Evolutionary conservation across 2,888 invertebrate species (phyloP), one percentile per base, ranked within the genome.

Genomic region (Pimpla rufipes): DNA sequence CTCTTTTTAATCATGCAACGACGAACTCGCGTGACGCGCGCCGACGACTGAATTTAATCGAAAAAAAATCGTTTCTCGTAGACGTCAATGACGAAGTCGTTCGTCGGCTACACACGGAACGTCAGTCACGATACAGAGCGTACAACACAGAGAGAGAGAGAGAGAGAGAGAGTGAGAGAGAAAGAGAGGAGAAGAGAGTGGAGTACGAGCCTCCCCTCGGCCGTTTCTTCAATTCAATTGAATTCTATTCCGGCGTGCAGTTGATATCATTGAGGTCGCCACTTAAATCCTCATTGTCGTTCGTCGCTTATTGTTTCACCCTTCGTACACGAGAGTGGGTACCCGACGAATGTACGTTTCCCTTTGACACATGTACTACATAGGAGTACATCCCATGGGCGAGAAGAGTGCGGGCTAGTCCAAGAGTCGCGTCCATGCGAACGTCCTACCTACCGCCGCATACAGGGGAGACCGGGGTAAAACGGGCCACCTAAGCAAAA

Each of bases 221-320:
- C 90, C 88, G 91, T 92, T 92, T 91, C 92, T 92, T 92, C 92
- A 91, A 91, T 92, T 92, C 92, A 92, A 92, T 92, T 92, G 92
- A 92, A 93, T 92, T 92, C 92, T 93, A 93, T 93, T 93, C 91
- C 91, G 88, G 90, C 90, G 89, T 92, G 92, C 92, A 92, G 93
- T 92, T 93, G 92, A 92, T 92, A 93, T 92, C 93, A 92, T 93
- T 92, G 92, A 93, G 92, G 92, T 92, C 92, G 92, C 91, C 93
- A 92, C 92, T 92, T 92, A 92, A 93, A 92, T 92, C 91, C 91
- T 92, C 93, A 92, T 92, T 92, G 92, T 92, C 92, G 92, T 93
- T 89, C 90, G 91, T 92, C 92, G 92, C 91, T 92, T 92, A 92
- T 92, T 92, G 92, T 92, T 92, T 92, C 92, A 92, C 92, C 92